Conservation (phyloP, 2,113 vertebrate genomes). For the Zapus hudsonius region DNA sequence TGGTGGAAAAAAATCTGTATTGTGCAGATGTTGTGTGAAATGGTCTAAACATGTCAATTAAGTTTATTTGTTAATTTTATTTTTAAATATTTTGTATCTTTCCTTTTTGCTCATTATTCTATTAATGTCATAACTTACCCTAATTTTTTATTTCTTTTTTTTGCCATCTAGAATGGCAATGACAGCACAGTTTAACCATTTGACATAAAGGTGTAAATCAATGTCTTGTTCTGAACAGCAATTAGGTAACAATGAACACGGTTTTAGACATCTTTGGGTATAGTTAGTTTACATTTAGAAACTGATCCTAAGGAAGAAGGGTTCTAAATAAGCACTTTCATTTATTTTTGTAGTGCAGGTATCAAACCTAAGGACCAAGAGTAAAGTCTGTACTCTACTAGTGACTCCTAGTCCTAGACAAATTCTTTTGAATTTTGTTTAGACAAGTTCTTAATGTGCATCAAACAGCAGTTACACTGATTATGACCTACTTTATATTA, state of each 20-base stretch:
- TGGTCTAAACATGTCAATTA: not conserved
- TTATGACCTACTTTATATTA: not conserved
- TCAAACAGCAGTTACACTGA: not conserved
- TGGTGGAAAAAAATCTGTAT: constrained; percentile 11
- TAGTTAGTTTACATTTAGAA: too few species aligned
- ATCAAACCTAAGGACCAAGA: too few species aligned
- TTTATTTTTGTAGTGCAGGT: too few species aligned
- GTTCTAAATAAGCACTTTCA: not conserved
- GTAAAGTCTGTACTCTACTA: too few species aligned
- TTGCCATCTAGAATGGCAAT: not conserved
- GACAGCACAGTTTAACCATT: not conserved
- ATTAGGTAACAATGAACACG: not conserved
- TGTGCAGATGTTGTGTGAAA: not conserved
- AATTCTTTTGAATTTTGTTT: too few species aligned
- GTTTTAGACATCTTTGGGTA: constrained; percentile 8
- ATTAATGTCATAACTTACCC: not conserved
- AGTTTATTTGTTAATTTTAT: not conserved
- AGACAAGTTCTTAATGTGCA: too few species aligned
- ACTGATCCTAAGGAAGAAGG: not conserved
- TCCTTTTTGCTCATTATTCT: not conserved
- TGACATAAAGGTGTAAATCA: not conserved
- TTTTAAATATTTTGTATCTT: not conserved
- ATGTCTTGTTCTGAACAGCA: not conserved
- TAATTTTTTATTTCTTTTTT: constrained; percentile 9
- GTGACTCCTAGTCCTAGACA: too few species aligned